Evolutionary conservation across 2,797 vertebrate genomes (phyloP).

Genomic region (Fratercula arctica): DNA sequence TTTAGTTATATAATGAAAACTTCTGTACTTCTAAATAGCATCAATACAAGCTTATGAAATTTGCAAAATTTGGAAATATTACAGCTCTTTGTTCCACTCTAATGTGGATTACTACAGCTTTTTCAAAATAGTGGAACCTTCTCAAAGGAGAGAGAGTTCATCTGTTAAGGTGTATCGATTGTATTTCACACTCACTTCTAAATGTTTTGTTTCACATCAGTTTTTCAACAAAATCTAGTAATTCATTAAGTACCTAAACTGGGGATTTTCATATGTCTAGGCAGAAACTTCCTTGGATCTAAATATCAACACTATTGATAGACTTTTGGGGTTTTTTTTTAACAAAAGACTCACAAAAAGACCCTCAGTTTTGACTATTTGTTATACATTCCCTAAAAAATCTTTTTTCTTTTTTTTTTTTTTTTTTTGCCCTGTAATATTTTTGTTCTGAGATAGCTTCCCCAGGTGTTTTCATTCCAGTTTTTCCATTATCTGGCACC

Average conservation of each 20-base stretch:
- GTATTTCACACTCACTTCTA: neutral
- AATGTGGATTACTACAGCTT: neutral
- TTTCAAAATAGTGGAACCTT: neutral
- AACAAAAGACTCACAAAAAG: neutral
- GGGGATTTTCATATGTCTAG: neutral
- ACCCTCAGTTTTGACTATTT: neutral
- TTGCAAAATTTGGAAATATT: neutral
- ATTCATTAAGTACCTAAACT: neutral
- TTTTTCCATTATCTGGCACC: neutral
- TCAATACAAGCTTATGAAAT: neutral
- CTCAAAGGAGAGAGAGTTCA: neutral
- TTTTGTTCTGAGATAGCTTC: neutral
- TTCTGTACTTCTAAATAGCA: neutral
- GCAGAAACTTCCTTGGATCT: neutral
- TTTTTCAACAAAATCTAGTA: neutral
- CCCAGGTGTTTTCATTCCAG: neutral
- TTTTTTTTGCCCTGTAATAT: neutral
- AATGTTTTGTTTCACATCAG: constrained; percentile 1
- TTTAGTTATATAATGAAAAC: neutral
- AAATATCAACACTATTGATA: neutral
- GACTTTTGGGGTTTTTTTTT: neutral
- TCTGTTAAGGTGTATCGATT: neutral
- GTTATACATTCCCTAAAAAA: neutral
- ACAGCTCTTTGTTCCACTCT: neutral
- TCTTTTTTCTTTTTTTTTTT: neutral